Base-by-base conservation (phyloP, 2,113 vertebrate species). In the Oncorhynchus gorbuscha region DNA sequence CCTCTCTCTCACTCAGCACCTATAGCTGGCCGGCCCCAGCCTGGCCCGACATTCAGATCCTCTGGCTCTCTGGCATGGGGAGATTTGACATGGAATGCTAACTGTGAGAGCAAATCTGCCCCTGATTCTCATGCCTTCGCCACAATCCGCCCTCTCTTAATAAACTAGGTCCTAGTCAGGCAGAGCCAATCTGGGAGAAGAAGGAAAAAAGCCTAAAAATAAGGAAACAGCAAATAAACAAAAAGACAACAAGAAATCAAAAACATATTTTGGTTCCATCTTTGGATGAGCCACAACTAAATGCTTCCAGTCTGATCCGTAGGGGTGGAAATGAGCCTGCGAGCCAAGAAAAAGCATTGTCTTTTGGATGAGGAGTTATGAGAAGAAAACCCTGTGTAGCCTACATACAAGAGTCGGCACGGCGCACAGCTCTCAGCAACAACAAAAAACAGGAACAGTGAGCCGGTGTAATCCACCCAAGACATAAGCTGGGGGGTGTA, bases 81-180 rank as follows among this genome's bases (percentile, higher is more conserved):
- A 90, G 80, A 82, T 76, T 66, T 79, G 76, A 75, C 66, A 30
- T 72, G 79, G 81, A 83, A 84, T 84, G 81, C 77, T 72, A 80
- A 86, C 78, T 81, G 4, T 22, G 83, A 84, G 86, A 85, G 84
- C 83, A 88, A 91, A 91, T 86, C 81, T 87, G 75, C 78, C 85
- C 75, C 83, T 76, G 80, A 88, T 90, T 92, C 91, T 81, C 84
- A 81, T 55, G 81, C 76, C 82, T 86, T 85, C 76, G 73, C 82
- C 82, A 85, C 79, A 82, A 81, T 22, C 83, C 82, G 71, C 71
- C 76, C 51, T 18, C 16, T 76, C 81, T 79, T 79, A 83, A 88
- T 87, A 89, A 93, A 93, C 80, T 93, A 88, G 91, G 92, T 92
- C 92, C 91, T 77, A 85, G 87, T 84, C 85, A 89, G 86, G 84